Evolutionary conservation across 1,140 invertebrate species (phyloP).

Genomic region (Panagrolaimus sp.): DNA sequence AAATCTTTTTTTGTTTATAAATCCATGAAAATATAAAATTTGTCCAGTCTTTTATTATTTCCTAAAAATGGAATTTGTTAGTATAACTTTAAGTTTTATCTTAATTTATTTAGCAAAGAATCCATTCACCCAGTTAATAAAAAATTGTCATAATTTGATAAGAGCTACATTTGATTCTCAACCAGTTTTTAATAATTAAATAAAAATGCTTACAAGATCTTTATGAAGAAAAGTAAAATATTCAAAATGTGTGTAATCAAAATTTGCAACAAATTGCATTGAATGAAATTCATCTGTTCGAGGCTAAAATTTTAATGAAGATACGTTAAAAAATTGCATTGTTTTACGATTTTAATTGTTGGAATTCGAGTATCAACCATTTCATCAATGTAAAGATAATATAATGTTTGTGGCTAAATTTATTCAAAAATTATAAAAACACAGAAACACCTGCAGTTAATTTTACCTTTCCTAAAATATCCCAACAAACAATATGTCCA

Average conservation of each 20-base stretch:
- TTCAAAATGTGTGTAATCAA: conserved; percentile 10
- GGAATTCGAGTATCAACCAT: conserved; percentile 10
- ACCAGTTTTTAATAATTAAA: no score
- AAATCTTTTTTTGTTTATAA: background rate
- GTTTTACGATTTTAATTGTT: background rate
- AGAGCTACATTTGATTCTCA: no score
- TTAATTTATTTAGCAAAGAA: no score
- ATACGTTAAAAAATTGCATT: background rate
- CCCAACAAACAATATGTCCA: background rate
- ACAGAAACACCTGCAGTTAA: background rate
- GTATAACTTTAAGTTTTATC: background rate
- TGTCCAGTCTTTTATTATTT: background rate
- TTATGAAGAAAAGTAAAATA: background rate
- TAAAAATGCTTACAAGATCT: background rate
- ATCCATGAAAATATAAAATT: conserved; percentile 3
- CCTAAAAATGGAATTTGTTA: background rate
- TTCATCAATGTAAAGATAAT: background rate
- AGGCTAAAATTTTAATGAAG: background rate
- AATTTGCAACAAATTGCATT: conserved; percentile 6
- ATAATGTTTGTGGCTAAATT: background rate
- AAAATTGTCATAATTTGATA: no score
- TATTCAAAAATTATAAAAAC: background rate
- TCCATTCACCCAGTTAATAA: no score
- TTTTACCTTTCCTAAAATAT: background rate
- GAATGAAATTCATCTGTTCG: background rate